Evolutionary conservation across 2,888 invertebrate genomes (phyloP), one percentile per base, ranked within the genome.

Genomic region (Drosophila subsilvestris): DNA sequence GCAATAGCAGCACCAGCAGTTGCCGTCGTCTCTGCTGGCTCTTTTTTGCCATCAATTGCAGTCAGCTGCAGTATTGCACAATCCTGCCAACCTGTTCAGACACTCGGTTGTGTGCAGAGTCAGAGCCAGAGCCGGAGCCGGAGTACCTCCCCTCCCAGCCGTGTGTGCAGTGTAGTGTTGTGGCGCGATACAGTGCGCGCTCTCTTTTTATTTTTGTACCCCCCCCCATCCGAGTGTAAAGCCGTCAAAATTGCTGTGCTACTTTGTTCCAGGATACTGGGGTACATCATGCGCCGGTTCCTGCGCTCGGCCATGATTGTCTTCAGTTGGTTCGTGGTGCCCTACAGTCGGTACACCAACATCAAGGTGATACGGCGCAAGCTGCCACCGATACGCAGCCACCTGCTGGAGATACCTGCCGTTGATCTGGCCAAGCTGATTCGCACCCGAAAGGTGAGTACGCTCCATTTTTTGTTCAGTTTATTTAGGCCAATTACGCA

Each of bases 341-440:
- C 94, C 85, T 92, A 92, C 79, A 92, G 92, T 82, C 91, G 91
- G 45, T 89, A 91, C 78, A 90, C 91, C 82, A 92, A 91, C 82
- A 94, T 93, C 85, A 93, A 94, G 81, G 93, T 93, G 86, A 92
- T 93, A 76, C 93, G 93, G 62, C 93, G 93, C 89, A 94, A 93
- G 91, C 93, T 95, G 86, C 95, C 96, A 25, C 94, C 95, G 2
- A 95, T 96, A 10, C 93, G 92, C 44, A 94, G 95, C 89, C 94
- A 94, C 22, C 89, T 96, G 75, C 93, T 97, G 54, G 93, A 95
- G 87, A 94, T 95, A 84, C 94, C 95, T 68, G 96, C 96, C 47
- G 94, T 94, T 14, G 93, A 94, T 65, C 91, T 97, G 67, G 94
- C 96, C 6, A 93, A 93, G 81, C 95, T 95, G 93, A 96, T 97